Percentiles rank a stretch among this genome's conserved stretches.
phyloP scores from a whole-genome alignment of 1,140 invertebrate species.

The Nasonia vitripennis region DNA sequence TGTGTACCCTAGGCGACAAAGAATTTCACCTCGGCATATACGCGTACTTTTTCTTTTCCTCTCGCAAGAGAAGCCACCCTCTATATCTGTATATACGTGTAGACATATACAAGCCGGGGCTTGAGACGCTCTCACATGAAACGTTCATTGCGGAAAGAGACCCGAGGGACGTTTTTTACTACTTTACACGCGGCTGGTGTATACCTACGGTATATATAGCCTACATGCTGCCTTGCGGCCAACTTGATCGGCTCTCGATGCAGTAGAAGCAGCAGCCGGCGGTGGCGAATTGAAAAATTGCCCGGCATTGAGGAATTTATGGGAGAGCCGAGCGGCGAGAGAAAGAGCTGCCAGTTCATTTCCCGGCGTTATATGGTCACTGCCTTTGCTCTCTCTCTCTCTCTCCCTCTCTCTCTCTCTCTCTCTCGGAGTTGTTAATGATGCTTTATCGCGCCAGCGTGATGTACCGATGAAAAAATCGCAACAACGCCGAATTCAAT shows the following conservation, averaged over 20 bases:
- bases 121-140: background rate
- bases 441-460: background rate
- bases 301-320: background rate
- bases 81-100: too few relatives aligned
- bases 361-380: background rate
- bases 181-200: background rate
- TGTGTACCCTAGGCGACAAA: background rate
- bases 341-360: background rate
- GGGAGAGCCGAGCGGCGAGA: background rate
- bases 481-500: too few relatives aligned
- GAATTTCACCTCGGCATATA: constrained; percentile 8
- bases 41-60: background rate
- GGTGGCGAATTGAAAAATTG: background rate
- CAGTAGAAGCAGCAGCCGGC: too few relatives aligned
- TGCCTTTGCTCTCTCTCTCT: background rate
- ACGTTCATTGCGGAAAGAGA: background rate
- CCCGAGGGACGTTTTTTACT: constrained; percentile 6
- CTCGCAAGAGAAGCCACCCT: background rate
- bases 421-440: background rate
- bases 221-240: too few relatives aligned
- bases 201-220: background rate
- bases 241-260: background rate
- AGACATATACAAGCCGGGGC: background rate
- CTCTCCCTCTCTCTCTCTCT: background rate
- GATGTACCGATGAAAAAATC: too few relatives aligned